phyloP scores from a whole-genome alignment of 1,140 invertebrate species.

The Homalodisca vitripennis region DNA sequence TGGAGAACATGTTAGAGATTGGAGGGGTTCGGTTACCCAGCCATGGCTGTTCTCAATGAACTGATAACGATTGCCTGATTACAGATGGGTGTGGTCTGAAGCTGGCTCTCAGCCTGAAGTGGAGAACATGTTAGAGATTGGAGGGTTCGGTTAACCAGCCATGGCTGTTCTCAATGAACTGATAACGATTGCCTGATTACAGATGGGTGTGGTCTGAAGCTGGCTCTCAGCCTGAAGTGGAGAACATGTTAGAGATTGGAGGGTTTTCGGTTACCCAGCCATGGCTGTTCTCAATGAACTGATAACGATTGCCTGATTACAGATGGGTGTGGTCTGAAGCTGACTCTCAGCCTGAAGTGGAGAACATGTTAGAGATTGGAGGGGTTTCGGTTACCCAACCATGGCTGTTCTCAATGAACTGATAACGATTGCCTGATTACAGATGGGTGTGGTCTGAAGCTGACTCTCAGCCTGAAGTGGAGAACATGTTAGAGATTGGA shows the following conservation, averaged over 20 bases:
- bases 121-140: constrained; percentile 90
- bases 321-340: constrained; percentile 97
- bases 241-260: too few relatives aligned
- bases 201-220: too few relatives aligned
- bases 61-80: background rate
- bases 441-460: constrained; percentile 97
- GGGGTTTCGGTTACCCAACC: constrained; percentile 89
- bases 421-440: constrained; percentile 24
- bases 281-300: too few relatives aligned
- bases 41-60: too few relatives aligned
- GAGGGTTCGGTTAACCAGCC: constrained; percentile 89
- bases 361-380: constrained; percentile 90
- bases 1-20: too few relatives aligned
- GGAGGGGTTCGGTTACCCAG: too few relatives aligned
- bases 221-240: too few relatives aligned
- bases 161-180: constrained; percentile 95
- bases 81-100: constrained; percentile 93
- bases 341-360: constrained; percentile 76
- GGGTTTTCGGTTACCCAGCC: too few relatives aligned
- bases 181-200: too few relatives aligned
- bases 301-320: constrained; percentile 24
- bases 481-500: constrained; percentile 90
- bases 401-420: constrained; percentile 90
- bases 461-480: constrained; percentile 76
- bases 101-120: constrained; percentile 79